phyloP scores from a whole-genome alignment of 2,797 vertebrate genomes.

The Coreius guichenoti region DNA sequence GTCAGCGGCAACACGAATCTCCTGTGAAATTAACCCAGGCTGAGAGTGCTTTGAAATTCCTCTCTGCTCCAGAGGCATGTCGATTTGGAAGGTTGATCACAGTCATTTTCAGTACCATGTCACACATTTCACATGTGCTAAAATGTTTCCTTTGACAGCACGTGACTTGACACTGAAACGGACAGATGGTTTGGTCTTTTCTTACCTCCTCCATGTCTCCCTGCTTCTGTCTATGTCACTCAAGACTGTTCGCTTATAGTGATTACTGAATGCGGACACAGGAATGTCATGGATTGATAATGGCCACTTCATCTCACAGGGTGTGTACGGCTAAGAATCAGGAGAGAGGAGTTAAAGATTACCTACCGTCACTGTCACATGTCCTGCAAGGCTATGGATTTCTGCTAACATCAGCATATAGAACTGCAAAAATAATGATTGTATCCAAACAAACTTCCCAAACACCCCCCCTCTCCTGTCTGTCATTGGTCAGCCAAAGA shows the following conservation, averaged over 20 bases:
- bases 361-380: constrained; percentile 10
- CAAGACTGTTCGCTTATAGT: constrained; percentile 47
- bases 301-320: constrained; percentile 20
- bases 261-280: constrained; percentile 47
- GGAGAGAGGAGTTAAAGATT: constrained; percentile 37
- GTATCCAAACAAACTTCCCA: not conserved
- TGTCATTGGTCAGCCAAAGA: not conserved
- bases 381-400: not conserved
- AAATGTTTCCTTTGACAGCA: constrained; percentile 14
- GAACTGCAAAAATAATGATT: not conserved
- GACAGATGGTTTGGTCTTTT: constrained; percentile 45
- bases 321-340: not conserved
- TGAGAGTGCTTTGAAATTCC: constrained; percentile 34
- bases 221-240: constrained; percentile 11
- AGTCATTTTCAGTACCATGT: constrained; percentile 44
- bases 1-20: constrained; percentile 33
- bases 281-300: constrained; percentile 47
- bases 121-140: constrained; percentile 26
- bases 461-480: no score
- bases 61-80: constrained; percentile 11
- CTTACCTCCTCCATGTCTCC: constrained; percentile 1
- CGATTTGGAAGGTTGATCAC: constrained; percentile 17
- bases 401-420: not conserved
- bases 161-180: constrained; percentile 25
- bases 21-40: constrained; percentile 35